A percentile compares a stretch with the other conserved stretches of the same genome.
Conservation (phyloP, 2,113 vertebrate genomes). For the Tricholaema leucomelas region DNA sequence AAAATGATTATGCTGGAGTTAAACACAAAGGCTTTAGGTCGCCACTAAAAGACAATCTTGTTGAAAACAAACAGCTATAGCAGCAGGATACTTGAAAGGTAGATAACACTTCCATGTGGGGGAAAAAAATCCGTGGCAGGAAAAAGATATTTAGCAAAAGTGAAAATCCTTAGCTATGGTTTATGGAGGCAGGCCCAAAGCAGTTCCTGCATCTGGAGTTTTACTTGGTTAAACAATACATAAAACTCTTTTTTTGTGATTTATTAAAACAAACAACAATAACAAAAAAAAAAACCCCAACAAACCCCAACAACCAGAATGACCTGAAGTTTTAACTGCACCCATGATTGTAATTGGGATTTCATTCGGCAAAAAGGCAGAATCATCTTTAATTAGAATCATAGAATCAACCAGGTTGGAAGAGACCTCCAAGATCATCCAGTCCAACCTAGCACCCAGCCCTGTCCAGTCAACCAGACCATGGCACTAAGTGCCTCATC, state of each 20-base stretch:
- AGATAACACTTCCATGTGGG: fast-evolving
- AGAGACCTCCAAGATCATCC: too few species aligned
- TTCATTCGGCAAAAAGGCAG: neutral
- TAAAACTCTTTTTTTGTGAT: neutral
- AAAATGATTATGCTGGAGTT: neutral
- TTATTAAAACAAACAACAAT: neutral
- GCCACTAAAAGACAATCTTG: neutral
- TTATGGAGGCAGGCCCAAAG: neutral
- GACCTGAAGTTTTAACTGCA: neutral
- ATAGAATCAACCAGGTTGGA: too few species aligned
- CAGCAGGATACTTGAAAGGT: neutral
- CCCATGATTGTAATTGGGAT: neutral
- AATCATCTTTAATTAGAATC: neutral
- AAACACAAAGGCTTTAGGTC: neutral
- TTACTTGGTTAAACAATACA: neutral
- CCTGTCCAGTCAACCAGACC: too few species aligned
- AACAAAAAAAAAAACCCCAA: neutral
- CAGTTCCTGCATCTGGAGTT: neutral
- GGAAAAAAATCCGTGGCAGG: neutral
- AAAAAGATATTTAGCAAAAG: neutral
- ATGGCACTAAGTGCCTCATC: too few species aligned
- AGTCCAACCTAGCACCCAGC: too few species aligned
- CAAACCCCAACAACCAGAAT: neutral
- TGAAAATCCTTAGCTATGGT: neutral
- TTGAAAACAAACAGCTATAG: neutral